phyloP scores from a whole-genome alignment of 2,888 invertebrate species.

The Saturnia pavonia region DNA sequence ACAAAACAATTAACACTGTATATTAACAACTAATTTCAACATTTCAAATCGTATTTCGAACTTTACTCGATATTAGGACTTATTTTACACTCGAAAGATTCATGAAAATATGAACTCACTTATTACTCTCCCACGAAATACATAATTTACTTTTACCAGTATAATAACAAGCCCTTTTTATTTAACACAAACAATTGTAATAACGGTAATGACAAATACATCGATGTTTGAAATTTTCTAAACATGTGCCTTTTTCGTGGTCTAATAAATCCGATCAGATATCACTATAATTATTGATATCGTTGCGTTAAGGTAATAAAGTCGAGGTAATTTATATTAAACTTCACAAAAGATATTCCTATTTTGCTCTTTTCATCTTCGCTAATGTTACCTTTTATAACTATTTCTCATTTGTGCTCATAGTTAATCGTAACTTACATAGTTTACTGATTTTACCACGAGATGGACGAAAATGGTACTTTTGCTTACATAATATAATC shows the following conservation, averaged over 20 bases:
- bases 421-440: too few relatives aligned
- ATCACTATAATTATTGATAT: background rate
- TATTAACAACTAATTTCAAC: background rate
- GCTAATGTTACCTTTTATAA: background rate
- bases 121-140: background rate
- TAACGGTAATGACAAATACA: background rate
- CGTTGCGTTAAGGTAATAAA: background rate
- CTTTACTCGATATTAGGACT: background rate
- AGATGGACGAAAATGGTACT: too few relatives aligned
- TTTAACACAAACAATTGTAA: background rate
- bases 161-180: background rate
- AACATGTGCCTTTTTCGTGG: background rate
- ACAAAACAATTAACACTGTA: too few relatives aligned
- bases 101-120: background rate
- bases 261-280: background rate
- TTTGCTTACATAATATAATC: too few relatives aligned
- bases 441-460: too few relatives aligned
- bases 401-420: too few relatives aligned
- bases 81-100: slow-evolving; percentile 16
- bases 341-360: background rate
- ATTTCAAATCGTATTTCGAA: background rate
- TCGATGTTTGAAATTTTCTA: background rate
- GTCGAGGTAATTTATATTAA: background rate
- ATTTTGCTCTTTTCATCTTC: background rate
- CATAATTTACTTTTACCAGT: background rate